phyloP scores from a whole-genome alignment of 2,888 invertebrate species.

The Melolontha melolontha region DNA sequence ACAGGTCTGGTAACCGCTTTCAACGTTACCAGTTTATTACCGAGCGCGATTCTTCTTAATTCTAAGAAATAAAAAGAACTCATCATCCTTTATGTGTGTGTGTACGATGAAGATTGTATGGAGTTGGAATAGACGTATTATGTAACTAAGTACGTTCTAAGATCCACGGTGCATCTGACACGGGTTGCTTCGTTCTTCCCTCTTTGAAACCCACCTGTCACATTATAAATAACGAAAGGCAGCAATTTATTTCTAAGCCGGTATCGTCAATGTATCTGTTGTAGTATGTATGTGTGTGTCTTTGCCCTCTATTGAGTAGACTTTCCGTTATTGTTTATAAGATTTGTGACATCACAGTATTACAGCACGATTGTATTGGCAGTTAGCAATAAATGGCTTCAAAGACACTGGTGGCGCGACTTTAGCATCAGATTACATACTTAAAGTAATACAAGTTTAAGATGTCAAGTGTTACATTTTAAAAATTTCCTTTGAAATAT shows the following conservation, averaged over 20 bases:
- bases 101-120: too few relatives aligned
- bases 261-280: slow-evolving; percentile 23
- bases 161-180: slow-evolving; percentile 27
- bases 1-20: slow-evolving; percentile 9
- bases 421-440: too few relatives aligned
- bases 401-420: slow-evolving; percentile 9
- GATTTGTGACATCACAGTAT: slow-evolving; percentile 32
- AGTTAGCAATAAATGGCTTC: slow-evolving; percentile 26
- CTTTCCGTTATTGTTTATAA: slow-evolving; percentile 36
- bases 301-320: slow-evolving; percentile 16
- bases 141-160: slow-evolving; percentile 9
- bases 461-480: too few relatives aligned
- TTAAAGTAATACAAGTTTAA: too few relatives aligned
- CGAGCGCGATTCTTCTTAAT: not conserved
- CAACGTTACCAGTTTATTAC: slow-evolving; percentile 25
- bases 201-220: slow-evolving; percentile 33
- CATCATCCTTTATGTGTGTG: too few relatives aligned
- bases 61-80: too few relatives aligned
- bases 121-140: slow-evolving; percentile 5
- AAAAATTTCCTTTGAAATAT: too few relatives aligned
- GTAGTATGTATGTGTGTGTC: slow-evolving; percentile 3
- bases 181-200: slow-evolving; percentile 12
- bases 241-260: slow-evolving; percentile 34
- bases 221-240: slow-evolving; percentile 39
- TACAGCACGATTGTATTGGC: slow-evolving; percentile 17